These are phyloP conservation scores for Orchesellides sinensis DNA, from an alignment of 2,888 invertebrate genomes.

Conservation along the genomic window DNA sequence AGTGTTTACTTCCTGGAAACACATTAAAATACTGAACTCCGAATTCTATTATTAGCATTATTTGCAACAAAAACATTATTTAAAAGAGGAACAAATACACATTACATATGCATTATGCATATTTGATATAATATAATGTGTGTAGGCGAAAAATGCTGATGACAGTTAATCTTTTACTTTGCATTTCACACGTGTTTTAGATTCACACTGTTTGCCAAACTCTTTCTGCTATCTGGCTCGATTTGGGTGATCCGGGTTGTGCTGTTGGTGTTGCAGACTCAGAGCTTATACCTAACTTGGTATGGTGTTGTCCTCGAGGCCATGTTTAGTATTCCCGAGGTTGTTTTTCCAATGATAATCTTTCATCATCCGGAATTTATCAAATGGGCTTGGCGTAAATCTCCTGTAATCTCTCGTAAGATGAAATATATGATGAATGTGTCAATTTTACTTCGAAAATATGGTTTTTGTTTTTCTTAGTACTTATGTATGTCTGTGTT, in stretches of 20 bases:
- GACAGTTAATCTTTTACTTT: too few relatives aligned
- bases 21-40: too few relatives aligned
- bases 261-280: slow-evolving; percentile 47
- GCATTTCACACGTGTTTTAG: too few relatives aligned
- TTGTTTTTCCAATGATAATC: slow-evolving; percentile 62
- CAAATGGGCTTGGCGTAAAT: slow-evolving; percentile 58
- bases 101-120: too few relatives aligned
- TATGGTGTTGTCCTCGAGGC: slow-evolving; percentile 60
- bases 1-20: not conserved
- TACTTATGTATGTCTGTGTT: not conserved
- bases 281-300: slow-evolving; percentile 66
- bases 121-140: too few relatives aligned
- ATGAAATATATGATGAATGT: too few relatives aligned
- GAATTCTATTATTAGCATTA: too few relatives aligned
- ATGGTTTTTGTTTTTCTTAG: not conserved
- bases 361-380: slow-evolving; percentile 63
- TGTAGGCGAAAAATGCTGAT: too few relatives aligned
- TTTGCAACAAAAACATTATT: too few relatives aligned
- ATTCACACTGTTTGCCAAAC: slow-evolving; percentile 63
- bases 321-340: slow-evolving; percentile 65
- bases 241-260: slow-evolving; percentile 66
- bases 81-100: too few relatives aligned
- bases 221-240: slow-evolving; percentile 65
- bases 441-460: too few relatives aligned
- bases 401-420: slow-evolving; percentile 60